phyloP scores from a whole-genome alignment of 2,888 invertebrate species.

The Mythimna vitellina region DNA sequence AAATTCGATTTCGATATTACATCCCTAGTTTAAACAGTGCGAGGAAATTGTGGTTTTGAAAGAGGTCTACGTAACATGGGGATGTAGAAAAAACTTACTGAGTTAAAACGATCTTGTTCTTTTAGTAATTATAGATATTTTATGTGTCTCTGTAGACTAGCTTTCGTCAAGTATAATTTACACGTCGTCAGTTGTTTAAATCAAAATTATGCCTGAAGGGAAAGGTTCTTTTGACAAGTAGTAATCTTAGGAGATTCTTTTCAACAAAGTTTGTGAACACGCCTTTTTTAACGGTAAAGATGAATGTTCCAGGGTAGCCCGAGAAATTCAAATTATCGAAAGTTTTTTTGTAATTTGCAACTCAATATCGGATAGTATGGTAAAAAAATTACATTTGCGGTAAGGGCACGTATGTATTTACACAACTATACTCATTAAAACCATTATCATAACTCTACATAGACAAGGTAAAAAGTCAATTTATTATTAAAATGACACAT shows the following conservation, averaged over 20 bases:
- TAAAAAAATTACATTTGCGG: too few species aligned
- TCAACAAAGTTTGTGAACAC: not conserved
- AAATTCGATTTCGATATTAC: too few species aligned
- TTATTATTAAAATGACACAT: too few species aligned
- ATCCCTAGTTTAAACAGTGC: not conserved
- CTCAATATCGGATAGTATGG: too few species aligned
- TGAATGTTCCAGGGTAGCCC: too few species aligned
- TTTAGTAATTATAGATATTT: constrained; percentile 7
- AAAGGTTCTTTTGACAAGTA: not conserved
- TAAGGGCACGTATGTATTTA: too few species aligned
- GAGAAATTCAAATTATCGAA: too few species aligned
- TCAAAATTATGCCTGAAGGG: not conserved
- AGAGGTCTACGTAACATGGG: not conserved
- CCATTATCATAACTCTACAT: too few species aligned
- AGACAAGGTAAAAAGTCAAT: too few species aligned
- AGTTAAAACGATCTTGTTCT: not conserved
- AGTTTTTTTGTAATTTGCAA: too few species aligned
- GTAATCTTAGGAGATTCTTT: not conserved
- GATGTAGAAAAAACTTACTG: constrained; percentile 15
- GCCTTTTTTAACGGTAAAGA: too few species aligned
- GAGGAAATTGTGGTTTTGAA: constrained; percentile 31
- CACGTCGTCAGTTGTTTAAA: not conserved
- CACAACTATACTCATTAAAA: too few species aligned
- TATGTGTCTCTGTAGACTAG: not conserved
- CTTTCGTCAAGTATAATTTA: constrained; percentile 16